These are phyloP conservation scores for Mirza zaza DNA, from an alignment of 2,113 vertebrate genomes.

Conservation along the genomic window DNA sequence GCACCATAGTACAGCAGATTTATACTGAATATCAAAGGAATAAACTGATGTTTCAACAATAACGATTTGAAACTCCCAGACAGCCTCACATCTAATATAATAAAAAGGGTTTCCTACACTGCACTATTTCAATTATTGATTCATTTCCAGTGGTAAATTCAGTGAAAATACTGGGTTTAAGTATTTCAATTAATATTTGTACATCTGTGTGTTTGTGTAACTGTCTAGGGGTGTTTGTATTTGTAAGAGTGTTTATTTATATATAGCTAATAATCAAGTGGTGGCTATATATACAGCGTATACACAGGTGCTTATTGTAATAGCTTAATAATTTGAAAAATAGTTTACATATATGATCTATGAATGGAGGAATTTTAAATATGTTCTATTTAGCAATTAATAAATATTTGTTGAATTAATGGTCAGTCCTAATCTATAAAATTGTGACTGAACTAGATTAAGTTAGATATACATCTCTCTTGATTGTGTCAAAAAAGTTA, in stretches of 20 bases:
- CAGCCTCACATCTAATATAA: not conserved
- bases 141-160: not conserved
- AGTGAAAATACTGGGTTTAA: not conserved
- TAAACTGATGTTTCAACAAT: not conserved
- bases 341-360: not conserved
- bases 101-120: not conserved
- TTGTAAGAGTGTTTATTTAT: not conserved
- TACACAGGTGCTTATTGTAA: not conserved
- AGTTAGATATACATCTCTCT: not conserved
- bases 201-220: not conserved
- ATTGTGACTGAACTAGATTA: not conserved
- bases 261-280: not conserved
- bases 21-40: not conserved
- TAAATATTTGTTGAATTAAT: not conserved
- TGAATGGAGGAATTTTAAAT: not conserved
- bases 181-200: not conserved
- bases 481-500: not conserved
- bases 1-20: not conserved
- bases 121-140: not conserved
- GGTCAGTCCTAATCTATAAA: not conserved
- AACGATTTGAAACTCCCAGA: not conserved
- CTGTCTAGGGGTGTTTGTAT: not conserved
- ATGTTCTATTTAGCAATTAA: not conserved
- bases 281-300: not conserved
- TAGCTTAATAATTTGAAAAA: not conserved